These are phyloP conservation scores for Thalassaphorura encarpata DNA, from an alignment of 1,140 invertebrate genomes.

Conservation along the genomic window DNA sequence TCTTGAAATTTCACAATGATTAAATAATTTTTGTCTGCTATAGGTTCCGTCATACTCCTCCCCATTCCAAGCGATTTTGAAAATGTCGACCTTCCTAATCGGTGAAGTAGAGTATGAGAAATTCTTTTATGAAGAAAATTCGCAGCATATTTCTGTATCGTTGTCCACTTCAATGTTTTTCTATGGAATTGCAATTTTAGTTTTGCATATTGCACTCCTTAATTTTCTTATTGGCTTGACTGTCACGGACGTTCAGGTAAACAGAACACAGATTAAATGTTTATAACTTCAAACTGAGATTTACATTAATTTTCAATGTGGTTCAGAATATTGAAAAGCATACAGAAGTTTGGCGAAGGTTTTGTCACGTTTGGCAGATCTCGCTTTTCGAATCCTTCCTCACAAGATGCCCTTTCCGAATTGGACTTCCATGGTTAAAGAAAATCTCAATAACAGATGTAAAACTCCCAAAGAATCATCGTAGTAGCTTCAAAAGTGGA, in stretches of 20 bases:
- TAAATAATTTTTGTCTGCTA: neutral
- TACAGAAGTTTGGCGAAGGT: neutral
- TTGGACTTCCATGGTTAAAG: neutral
- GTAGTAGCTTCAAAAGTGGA: neutral
- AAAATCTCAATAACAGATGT: neutral
- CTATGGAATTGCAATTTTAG: slow-evolving; percentile 1
- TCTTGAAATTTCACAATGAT: neutral
- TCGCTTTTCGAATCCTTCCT: neutral
- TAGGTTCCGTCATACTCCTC: neutral
- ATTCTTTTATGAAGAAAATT: slow-evolving; percentile 1
- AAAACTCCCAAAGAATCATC: neutral
- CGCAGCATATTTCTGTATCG: neutral
- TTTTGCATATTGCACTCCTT: slow-evolving; percentile 9
- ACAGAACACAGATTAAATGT: neutral
- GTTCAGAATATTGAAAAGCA: neutral
- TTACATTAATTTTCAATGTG: neutral
- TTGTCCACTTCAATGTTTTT: neutral
- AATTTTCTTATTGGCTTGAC: slow-evolving; percentile 9
- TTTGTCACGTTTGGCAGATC: neutral
- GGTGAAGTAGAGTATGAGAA: slow-evolving; percentile 10
- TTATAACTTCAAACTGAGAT: neutral
- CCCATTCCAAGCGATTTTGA: neutral
- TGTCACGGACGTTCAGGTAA: slow-evolving; percentile 1
- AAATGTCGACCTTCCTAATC: slow-evolving; percentile 3
- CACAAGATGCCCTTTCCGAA: too few species aligned